Percentiles rank a stretch among this genome's conserved stretches.
Evolutionary conservation across 2,113 vertebrate genomes (phyloP).

Genomic region (Phrynosoma blainvillii): DNA sequence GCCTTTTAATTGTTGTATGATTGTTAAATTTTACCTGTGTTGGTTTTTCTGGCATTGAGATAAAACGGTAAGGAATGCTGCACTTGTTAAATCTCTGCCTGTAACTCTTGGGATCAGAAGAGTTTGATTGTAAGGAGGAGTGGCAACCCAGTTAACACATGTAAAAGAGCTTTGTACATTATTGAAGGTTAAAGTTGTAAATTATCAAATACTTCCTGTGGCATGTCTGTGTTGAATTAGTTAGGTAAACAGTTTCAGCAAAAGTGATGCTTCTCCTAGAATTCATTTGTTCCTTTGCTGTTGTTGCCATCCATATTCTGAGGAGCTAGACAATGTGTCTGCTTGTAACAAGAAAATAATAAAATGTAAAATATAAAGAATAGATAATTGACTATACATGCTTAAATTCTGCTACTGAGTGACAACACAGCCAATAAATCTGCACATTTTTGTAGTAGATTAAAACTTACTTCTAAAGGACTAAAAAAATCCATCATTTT

Average conservation of each 20-base stretch:
- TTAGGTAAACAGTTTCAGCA: neutral
- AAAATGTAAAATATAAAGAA: neutral
- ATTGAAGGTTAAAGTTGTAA: neutral
- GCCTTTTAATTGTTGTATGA: neutral
- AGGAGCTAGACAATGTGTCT: neutral
- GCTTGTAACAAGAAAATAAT: neutral
- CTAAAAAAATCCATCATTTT: neutral
- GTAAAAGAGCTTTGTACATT: neutral
- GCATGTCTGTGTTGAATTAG: neutral
- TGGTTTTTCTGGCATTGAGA: constrained; percentile 9
- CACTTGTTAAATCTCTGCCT: neutral
- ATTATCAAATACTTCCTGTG: neutral
- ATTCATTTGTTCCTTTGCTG: neutral
- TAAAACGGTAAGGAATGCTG: neutral
- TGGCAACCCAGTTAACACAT: neutral
- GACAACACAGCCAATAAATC: neutral
- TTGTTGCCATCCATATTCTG: neutral
- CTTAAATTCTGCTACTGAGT: neutral
- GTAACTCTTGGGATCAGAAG: neutral
- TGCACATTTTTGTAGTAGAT: neutral
- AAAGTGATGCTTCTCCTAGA: neutral
- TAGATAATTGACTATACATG: neutral
- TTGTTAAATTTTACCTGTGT: neutral
- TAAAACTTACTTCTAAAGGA: neutral
- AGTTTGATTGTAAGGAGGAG: neutral